Evolutionary conservation across 2,888 invertebrate species (phyloP).

Genomic region (Sabatieria punctata): DNA sequence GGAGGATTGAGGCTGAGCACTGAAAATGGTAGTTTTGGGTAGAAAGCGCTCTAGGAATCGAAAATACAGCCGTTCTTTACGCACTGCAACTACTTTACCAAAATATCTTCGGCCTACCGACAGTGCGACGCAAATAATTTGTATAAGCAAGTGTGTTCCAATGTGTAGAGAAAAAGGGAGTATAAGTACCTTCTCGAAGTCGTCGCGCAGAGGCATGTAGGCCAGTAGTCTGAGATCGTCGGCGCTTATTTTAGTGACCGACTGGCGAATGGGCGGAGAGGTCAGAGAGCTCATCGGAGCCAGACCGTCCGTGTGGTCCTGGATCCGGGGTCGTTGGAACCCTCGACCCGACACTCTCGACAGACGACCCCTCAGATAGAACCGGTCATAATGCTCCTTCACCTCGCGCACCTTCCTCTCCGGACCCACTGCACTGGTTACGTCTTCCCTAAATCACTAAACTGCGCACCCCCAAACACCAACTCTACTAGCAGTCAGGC

Average conservation of each 20-base stretch:
- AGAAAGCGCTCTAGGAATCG: too few relatives aligned
- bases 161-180: too few relatives aligned
- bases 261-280: not conserved
- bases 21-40: too few relatives aligned
- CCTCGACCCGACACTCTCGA: not conserved
- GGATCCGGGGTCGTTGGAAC: not conserved
- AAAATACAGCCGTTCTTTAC: too few relatives aligned
- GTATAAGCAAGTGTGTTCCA: too few relatives aligned
- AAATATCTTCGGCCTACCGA: too few relatives aligned
- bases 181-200: slow-evolving; percentile 10
- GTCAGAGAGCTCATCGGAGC: not conserved
- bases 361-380: slow-evolving; percentile 7
- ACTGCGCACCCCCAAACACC: too few relatives aligned
- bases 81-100: too few relatives aligned
- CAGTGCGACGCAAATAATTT: too few relatives aligned
- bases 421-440: not conserved
- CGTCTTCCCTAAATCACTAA: slow-evolving; percentile 6
- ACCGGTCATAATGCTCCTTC: slow-evolving; percentile 9
- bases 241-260: not conserved
- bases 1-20: too few relatives aligned
- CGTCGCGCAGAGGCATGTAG: slow-evolving; percentile 11
- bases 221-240: slow-evolving; percentile 9
- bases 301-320: not conserved
- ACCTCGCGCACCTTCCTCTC: slow-evolving; percentile 1
- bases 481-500: too few relatives aligned